A percentile compares a stretch with the other conserved stretches of the same genome.
Conservation (phyloP, 2,797 vertebrate genomes). For the Cryptoprocta ferox region DNA sequence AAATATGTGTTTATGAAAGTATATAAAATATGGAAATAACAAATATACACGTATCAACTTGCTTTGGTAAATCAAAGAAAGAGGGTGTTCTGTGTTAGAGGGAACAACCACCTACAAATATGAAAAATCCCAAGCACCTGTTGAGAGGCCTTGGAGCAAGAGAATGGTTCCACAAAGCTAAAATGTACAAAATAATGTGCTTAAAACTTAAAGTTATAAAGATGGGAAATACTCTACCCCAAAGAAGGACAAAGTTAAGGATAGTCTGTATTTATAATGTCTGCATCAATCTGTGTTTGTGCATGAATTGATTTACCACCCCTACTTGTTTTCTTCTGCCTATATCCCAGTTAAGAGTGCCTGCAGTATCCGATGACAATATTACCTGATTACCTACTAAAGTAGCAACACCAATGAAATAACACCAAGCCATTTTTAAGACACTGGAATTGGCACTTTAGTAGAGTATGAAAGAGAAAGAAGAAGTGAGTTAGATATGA, state of each 20-base stretch:
- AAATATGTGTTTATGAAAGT: conserved; percentile 8
- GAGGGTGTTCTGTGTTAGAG: not conserved
- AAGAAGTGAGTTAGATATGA: conserved; percentile 68
- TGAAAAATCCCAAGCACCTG: not conserved
- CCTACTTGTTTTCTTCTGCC: conserved; percentile 43
- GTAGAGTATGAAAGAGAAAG: conserved; percentile 52
- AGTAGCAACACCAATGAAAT: conserved; percentile 60
- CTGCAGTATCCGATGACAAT: conserved; percentile 78
- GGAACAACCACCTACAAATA: not conserved
- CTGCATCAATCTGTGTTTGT: conserved; percentile 40
- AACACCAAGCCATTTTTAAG: conserved; percentile 65
- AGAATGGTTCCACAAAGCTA: not conserved
- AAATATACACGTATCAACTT: not conserved
- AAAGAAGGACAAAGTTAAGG: conserved; percentile 34
- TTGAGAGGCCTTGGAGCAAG: not conserved
- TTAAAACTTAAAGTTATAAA: conserved; percentile 32
- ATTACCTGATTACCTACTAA: conserved; percentile 77
- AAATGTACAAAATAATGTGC: not conserved
- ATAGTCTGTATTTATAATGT: not conserved
- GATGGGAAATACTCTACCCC: not conserved
- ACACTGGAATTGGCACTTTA: conserved; percentile 53
- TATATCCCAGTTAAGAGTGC: conserved; percentile 73
- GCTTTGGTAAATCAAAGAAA: conserved; percentile 25
- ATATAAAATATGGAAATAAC: not conserved
- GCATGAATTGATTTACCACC: conserved; percentile 14